Percentiles rank a stretch among this genome's conserved stretches.
Conservation (phyloP, 2,113 vertebrate species). For the Nesogale talazaci region DNA sequence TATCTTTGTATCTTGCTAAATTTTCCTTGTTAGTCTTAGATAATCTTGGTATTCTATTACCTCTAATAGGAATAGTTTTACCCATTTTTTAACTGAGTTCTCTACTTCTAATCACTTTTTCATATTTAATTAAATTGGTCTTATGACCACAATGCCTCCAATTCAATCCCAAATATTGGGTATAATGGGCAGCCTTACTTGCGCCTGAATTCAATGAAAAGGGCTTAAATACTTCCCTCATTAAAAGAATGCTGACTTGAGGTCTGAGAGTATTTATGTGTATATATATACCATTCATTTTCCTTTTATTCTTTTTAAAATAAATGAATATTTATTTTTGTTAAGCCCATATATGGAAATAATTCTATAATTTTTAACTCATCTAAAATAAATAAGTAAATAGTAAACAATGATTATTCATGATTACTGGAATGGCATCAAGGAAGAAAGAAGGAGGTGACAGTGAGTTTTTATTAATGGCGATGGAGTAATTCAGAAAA, state of each 20-base stretch:
- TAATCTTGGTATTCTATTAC: neutral
- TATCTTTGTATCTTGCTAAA: neutral
- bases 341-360: neutral
- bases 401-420: neutral
- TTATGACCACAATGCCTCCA: neutral
- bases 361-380: neutral
- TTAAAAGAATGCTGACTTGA: neutral
- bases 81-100: conserved; percentile 5
- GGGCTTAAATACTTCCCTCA: neutral
- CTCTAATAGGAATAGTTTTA: neutral
- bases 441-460: neutral
- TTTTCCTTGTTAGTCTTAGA: neutral
- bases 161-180: neutral
- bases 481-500: neutral
- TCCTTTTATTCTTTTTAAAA: neutral
- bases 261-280: neutral
- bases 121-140: conserved; percentile 23
- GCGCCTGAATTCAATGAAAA: neutral
- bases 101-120: neutral
- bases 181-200: neutral
- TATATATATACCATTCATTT: neutral
- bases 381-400: neutral
- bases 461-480: neutral
- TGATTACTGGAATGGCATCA: neutral
- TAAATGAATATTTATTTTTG: neutral